These are phyloP conservation scores for Megalurothrips usitatus DNA, from an alignment of 2,888 invertebrate species.

Conservation along the genomic window DNA sequence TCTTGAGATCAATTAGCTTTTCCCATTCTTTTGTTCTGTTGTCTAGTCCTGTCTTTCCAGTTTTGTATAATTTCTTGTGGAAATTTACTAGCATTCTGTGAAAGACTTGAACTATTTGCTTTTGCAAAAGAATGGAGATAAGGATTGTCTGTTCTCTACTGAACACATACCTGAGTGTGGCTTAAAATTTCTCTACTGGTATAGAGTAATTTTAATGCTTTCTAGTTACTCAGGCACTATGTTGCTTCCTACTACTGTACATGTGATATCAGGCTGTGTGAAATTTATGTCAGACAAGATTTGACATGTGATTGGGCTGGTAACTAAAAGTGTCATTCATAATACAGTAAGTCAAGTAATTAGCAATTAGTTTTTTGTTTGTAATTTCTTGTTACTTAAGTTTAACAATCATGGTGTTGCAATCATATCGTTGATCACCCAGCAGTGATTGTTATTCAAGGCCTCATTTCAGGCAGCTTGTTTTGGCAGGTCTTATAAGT, in stretches of 20 bases:
- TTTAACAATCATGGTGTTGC: too few species aligned
- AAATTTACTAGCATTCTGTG: neutral
- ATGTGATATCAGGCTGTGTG: neutral
- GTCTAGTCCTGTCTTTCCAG: neutral
- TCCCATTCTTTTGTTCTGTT: neutral
- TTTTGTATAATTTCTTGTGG: neutral
- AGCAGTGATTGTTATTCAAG: too few species aligned
- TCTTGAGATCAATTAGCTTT: neutral
- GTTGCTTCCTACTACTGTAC: neutral
- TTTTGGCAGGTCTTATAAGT: too few species aligned
- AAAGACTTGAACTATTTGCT: neutral
- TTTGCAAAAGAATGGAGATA: neutral
- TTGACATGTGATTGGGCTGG: too few species aligned
- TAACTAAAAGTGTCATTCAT: too few species aligned
- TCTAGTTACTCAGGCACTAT: neutral
- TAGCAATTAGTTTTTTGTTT: too few species aligned
- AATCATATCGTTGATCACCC: too few species aligned
- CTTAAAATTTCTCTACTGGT: slow-evolving; percentile 11
- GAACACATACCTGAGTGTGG: neutral
- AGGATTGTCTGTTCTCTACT: neutral
- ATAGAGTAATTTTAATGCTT: neutral
- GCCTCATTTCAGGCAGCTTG: too few species aligned
- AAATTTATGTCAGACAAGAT: too few species aligned
- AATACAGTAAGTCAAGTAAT: too few species aligned
- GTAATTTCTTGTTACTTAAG: too few species aligned